Evolutionary conservation across 2,888 invertebrate genomes (phyloP), one percentile per base, ranked within the genome.

Genomic region (Lottia scabra): DNA sequence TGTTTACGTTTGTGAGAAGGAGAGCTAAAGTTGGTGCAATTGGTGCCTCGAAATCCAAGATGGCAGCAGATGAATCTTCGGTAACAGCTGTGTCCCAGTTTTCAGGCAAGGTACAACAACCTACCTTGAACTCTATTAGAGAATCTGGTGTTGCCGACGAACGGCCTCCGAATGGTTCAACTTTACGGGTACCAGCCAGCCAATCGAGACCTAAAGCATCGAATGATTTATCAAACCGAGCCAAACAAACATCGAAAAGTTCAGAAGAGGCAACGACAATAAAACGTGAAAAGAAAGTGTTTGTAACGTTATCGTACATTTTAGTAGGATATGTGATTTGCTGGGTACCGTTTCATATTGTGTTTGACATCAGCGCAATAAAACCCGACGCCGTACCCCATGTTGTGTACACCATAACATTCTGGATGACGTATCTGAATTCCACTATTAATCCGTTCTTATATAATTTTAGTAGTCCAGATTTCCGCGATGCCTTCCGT

Each of bases 361-460:
- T 82, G 6, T 85, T 83, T 76, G 85, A 85, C 70, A 72, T 85
- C 66, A 80, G 79, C 30, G 79, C 82, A 13, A 44, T 80, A 13
- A 72, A 80, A 23, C 80, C 81, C 2, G 67, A 74, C 3, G 67
- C 75, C 8, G 83, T 85, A 1, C 80, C 85, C 4, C 69, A 74
- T 30, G 48, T 46, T 19, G 72, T 83, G 0, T 81, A 77, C 27
- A 74, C 74, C n/a, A 66, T 80, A 8, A 79, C 81, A 6, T 85
- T 84, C 68, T 85, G 83, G 83, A 74, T 85, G 80, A 80, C 84
- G 0, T 85, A 85, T 66, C 63, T 84, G 8, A 85, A 85, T 71
- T 85, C 85, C 0, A 81, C 84, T 15, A 76, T 84, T 6, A 85
- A 85, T 68, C 85, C 85, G 10, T 79, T 85, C 56, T 70, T 85